phyloP scores from a whole-genome alignment of 2,797 vertebrate genomes.

The Parauchenoglanis punctatus region DNA sequence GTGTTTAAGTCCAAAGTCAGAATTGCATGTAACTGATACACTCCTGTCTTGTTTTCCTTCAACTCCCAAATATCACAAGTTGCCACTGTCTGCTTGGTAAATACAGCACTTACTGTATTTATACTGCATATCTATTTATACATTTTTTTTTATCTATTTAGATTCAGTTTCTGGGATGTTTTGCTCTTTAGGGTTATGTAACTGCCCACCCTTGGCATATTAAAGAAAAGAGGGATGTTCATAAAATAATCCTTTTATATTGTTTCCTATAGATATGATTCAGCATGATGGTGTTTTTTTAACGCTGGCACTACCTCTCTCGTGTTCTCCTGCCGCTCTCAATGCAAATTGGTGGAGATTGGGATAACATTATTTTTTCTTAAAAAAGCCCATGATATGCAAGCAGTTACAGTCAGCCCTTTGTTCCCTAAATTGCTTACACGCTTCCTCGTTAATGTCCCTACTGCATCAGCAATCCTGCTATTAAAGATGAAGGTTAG shows the following conservation, averaged over 20 bases:
- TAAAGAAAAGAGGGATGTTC: background rate
- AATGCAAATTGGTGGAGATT: background rate
- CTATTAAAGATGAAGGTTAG: slow-evolving; percentile 9
- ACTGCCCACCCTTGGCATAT: background rate
- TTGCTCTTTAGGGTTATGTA: background rate
- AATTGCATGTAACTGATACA: background rate
- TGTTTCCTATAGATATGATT: background rate
- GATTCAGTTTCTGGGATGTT: background rate
- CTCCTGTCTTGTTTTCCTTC: background rate
- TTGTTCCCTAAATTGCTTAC: slow-evolving; percentile 26
- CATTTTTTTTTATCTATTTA: background rate
- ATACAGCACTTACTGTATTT: background rate
- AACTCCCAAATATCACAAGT: background rate
- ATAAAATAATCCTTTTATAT: background rate
- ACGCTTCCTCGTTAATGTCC: slow-evolving; percentile 1
- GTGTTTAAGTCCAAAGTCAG: background rate
- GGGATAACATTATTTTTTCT: background rate
- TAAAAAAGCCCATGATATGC: background rate
- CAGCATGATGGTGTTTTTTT: background rate
- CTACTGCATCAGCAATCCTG: slow-evolving; percentile 36
- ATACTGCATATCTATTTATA: background rate
- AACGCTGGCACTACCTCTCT: background rate
- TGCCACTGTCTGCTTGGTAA: background rate
- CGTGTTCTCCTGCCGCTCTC: background rate
- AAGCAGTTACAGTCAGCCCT: background rate